Evolutionary conservation across 2,113 vertebrate species (phyloP).

Genomic region (Delphinus delphis): DNA sequence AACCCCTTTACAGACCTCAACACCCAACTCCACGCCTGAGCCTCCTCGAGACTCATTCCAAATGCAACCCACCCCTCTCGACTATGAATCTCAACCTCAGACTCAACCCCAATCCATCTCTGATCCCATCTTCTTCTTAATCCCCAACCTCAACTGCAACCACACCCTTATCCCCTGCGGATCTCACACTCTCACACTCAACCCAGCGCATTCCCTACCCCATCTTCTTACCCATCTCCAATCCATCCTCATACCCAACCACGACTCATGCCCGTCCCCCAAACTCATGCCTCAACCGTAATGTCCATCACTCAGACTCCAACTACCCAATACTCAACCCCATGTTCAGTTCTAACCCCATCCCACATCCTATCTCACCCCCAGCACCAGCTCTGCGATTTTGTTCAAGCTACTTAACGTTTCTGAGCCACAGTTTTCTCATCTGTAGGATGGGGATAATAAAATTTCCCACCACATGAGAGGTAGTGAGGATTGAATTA

Average conservation of each 20-base stretch:
- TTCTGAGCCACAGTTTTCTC: conserved; percentile 7
- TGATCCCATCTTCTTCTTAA: neutral
- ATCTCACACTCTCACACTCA: neutral
- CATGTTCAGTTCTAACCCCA: neutral
- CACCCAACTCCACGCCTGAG: neutral
- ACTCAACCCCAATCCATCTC: neutral
- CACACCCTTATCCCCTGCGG: neutral
- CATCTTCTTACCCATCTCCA: neutral
- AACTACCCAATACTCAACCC: neutral
- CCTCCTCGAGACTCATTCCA: neutral
- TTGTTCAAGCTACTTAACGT: neutral
- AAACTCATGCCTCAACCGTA: neutral
- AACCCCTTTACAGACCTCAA: neutral
- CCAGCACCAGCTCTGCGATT: neutral
- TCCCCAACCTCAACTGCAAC: neutral
- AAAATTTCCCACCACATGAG: neutral
- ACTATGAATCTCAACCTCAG: neutral
- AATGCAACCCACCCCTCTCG: neutral
- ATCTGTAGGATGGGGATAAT: neutral
- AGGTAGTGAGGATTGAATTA: neutral
- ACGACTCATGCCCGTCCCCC: too few species aligned
- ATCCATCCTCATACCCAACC: neutral
- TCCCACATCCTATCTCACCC: neutral
- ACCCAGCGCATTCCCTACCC: neutral
- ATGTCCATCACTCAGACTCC: neutral